Base-by-base conservation (phyloP, 2,888 invertebrate genomes). In the Eledona agricola region DNA sequence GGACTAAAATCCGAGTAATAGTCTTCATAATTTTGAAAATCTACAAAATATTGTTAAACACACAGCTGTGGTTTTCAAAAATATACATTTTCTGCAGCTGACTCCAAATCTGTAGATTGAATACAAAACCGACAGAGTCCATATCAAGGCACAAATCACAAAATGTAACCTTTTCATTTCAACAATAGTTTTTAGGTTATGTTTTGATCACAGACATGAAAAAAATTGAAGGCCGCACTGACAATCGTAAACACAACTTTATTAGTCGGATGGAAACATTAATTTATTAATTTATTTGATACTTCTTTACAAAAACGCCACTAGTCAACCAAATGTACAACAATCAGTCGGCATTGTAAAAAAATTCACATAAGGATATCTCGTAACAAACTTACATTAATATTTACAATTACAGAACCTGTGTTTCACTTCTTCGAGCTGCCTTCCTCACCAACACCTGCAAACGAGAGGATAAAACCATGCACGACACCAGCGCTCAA, bases 61-160 rank as follows among this genome's bases (percentile, higher is more conserved):
- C 5, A 6, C 7, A 3, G 5, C 4, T 19, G 6, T 1, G 11
- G 6, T 7, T 34, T 12, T 9, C 4, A 19, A 19, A 7, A 15
- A 34, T 38, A 58, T 58, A 64, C 66, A 65, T 42, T 35, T 45
- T 19, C 76, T 77, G 67, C 81, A 80, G 46, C 78, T 76, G 26
- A 73, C 63, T 64, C 78, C 77, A 60, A 86, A 78, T 62, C 79
- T 77, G 62, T 79, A 82, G 40, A 85, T 73, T 1, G 83, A 80
- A 73, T 80, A 84, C 45, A 81, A 64, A 62, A 84, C 81, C 11
- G 80, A 11, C 10, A 6, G n/a, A 12, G 15, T 1, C 29, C 29
- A 29, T 12, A 12, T 29, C 11, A 2, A 6, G n/a, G n/a, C 4
- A 12, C 15, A 29, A 29, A 29, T 29, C 12, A 29, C n/a, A 12